These are phyloP conservation scores for Pedionomus torquatus DNA, from an alignment of 2,113 vertebrate species.

Conservation along the genomic window DNA sequence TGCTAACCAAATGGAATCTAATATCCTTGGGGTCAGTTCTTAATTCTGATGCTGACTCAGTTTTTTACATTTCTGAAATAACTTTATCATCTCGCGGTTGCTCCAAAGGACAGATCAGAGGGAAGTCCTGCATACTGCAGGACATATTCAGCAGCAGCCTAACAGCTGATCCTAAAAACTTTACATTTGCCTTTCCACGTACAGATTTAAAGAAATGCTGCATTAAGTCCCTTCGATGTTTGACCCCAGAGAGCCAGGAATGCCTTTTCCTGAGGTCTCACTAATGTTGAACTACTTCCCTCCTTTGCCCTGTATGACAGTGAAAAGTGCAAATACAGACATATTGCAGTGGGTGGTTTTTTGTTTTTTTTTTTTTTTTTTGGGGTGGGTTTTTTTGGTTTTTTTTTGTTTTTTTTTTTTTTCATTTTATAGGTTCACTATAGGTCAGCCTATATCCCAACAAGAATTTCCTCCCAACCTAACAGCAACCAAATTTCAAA, in stretches of 20 bases:
- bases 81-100: neutral
- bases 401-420: no score
- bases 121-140: neutral
- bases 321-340: neutral
- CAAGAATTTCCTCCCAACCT: neutral
- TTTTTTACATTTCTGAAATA: neutral
- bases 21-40: neutral
- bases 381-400: no score
- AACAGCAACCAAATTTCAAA: neutral
- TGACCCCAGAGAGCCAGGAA: neutral
- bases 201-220: neutral
- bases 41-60: neutral
- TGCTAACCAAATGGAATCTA: neutral
- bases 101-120: neutral
- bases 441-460: neutral
- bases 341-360: no score
- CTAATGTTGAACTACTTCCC: neutral
- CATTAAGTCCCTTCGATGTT: rapidly evolving
- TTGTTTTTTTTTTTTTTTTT: no score
- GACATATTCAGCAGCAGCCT: neutral
- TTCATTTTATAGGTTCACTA: neutral
- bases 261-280: neutral
- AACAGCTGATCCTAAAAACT: neutral
- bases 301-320: neutral
- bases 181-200: neutral